Evolutionary conservation across 1,140 invertebrate genomes (phyloP), one percentile per base, ranked within the genome.

Genomic region (Radopholus similis): DNA sequence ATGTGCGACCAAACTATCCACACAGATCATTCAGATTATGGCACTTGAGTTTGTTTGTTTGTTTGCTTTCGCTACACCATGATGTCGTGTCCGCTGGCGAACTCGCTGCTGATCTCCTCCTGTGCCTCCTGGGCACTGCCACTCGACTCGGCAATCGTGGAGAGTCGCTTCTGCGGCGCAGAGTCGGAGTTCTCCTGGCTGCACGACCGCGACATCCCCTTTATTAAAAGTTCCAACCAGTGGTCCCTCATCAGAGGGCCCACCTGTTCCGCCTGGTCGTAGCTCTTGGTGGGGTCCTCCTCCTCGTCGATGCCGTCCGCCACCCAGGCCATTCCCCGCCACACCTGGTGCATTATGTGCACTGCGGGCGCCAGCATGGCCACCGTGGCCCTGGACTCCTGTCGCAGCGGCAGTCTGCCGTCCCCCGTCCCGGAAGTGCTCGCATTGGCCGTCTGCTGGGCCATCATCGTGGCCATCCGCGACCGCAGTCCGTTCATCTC

Each of bases 281-380:
- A 74, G 38, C 76, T 81, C 57, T 68, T 66, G 9, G 79, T 81
- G 8, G 53, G 18, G 15, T 77, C 76, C 38, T 80, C 76, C 40
- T 77, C 75, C 26, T 81, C 79, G 44, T 81, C 79, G 13, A 81
- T 82, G 6, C 78, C 79, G 49, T 81, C 79, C 5, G 81, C 77
- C 1, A 82, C 79, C 79, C 79, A 82, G 9, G 78, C 80, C 80
- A 82, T 81, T 57, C 80, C 77, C 44, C 72, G 72, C 78, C 77
- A 79, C n/a, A 78, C 77, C 54, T 80, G 78, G 53, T 81, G 79
- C 77, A 81, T 80, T 37, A 81, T 81, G 58, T 80, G 77, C n/a
- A 81, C 73, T 2, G 79, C 79, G 15, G 79, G 79, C 2, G 80
- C 79, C 35, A 81, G 57, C 79, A 81, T 81, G 5, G 81, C 81